Conservation (phyloP, 53 echinoderm and acorn worm genomes). For the Holothuria scabra region DNA sequence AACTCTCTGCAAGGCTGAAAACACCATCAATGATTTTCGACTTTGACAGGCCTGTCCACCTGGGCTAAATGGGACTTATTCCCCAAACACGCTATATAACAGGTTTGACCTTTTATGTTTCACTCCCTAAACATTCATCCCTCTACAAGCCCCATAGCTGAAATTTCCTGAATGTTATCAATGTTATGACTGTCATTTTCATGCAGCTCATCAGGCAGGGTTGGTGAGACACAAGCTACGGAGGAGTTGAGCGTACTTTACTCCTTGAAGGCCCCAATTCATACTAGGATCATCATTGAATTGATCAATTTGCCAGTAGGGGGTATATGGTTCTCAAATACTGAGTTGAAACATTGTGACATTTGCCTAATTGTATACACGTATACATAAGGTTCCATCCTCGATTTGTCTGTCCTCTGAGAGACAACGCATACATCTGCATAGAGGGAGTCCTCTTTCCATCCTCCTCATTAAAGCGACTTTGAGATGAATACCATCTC, state of each 20-base stretch:
- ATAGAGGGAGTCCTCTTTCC: too few species aligned
- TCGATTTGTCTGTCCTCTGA: too few species aligned
- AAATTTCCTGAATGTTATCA: constrained; percentile 27
- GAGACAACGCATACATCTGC: too few species aligned
- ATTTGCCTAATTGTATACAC: neutral
- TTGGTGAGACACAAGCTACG: neutral
- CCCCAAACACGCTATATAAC: too few species aligned
- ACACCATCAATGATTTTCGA: too few species aligned
- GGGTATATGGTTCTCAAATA: neutral
- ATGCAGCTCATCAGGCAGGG: constrained; percentile 4
- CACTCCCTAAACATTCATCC: neutral
- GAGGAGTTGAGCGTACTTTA: constrained; percentile 36
- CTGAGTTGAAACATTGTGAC: constrained; percentile 28
- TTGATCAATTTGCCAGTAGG: constrained; percentile 3
- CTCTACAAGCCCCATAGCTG: constrained; percentile 12
- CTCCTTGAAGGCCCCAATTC: constrained; percentile 5
- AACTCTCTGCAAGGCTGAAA: too few species aligned
- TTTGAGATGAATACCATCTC: too few species aligned
- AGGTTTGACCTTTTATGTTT: too few species aligned
- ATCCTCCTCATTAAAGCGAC: too few species aligned
- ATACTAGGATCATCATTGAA: constrained; percentile 24
- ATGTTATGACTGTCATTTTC: constrained; percentile 24
- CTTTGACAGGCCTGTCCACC: too few species aligned
- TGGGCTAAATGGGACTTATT: too few species aligned
- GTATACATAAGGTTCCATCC: too few species aligned